These are phyloP conservation scores for Anorthoa munda DNA, from an alignment of 2,888 invertebrate species.

Conservation along the genomic window DNA sequence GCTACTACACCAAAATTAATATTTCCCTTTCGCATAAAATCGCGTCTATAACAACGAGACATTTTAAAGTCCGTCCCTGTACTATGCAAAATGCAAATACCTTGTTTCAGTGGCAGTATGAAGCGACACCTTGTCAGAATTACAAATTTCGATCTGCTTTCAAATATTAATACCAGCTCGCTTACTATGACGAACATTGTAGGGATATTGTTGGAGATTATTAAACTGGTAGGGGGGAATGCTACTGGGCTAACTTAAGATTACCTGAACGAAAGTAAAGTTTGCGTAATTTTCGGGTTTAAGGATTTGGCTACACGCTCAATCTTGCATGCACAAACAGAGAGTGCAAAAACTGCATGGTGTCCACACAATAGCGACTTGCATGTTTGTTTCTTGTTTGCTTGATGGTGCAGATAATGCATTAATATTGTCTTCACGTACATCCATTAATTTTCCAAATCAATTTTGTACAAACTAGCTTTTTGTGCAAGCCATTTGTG, in stretches of 20 bases:
- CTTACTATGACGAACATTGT: slow-evolving; percentile 18
- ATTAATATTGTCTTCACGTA: too few species aligned
- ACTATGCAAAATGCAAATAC: slow-evolving; percentile 66
- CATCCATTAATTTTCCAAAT: too few species aligned
- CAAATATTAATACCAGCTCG: slow-evolving; percentile 47
- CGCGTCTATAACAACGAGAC: neutral
- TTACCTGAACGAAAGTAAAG: neutral
- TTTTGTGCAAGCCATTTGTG: too few species aligned
- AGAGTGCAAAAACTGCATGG: too few species aligned
- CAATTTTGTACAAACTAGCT: too few species aligned
- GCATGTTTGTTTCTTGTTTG: too few species aligned
- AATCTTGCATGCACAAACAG: too few species aligned
- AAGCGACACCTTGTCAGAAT: slow-evolving; percentile 63
- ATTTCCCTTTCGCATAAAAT: slow-evolving; percentile 33
- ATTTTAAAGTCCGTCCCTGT: slow-evolving; percentile 24
- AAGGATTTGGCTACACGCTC: too few species aligned
- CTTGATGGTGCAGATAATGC: too few species aligned
- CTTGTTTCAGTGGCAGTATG: slow-evolving; percentile 16
- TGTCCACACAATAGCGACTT: too few species aligned
- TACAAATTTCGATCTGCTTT: slow-evolving; percentile 61
- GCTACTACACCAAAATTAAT: slow-evolving; percentile 6
- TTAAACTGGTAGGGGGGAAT: neutral
- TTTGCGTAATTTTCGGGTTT: neutral
- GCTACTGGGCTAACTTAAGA: neutral
- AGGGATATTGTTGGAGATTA: slow-evolving; percentile 21